Evolutionary conservation across 2,113 vertebrate genomes (phyloP), one percentile per base, ranked within the genome.

Genomic region (Cephalopholis sonnerati): DNA sequence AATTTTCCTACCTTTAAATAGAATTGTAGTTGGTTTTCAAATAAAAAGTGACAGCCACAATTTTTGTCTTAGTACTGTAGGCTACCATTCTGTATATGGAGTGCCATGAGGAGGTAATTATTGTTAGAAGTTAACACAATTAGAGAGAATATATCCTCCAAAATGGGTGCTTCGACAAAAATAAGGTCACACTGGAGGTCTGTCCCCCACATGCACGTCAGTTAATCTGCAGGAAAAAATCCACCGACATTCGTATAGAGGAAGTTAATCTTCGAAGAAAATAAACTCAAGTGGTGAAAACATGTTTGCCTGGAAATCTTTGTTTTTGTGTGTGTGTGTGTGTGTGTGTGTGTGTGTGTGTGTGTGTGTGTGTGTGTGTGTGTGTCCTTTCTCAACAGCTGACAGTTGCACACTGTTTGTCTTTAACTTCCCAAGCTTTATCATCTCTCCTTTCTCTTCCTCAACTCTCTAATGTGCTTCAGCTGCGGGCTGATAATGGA

Each of bases 401-500:
- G 70, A 74, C 75, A 74, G 75, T 74, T 82, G 51, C 32, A 24
- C 53, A 58, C 32, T 54, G 63, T 78, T 65, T 78, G 64, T 24
- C 32, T 84, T 67, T 62, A 41, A 74, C 58, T 86, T 54, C 1
- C 9, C 51, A 29, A 65, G 39, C 39, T 71, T 84, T 36, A 71
- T 79, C 78, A 73, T 76, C 79, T 73, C 16, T 55, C 53, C 25
- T 77, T 66, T 64, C 59, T 74, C 36, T 62, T 57, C 36, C 44
- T 68, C 63, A 25, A 75, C n/a, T 41, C 77, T 65, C 54, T 51
- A 74, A 85, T 85, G 63, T 79, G 74, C 66, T 73, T 90, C 81
- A 87, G 85, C 89, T 90, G 85, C 22, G 44, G 66, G 12, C 70
- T 70, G 79, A 79, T 88, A 88, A 91, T 81, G 69, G 69, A 83